Base-by-base conservation (phyloP, 1,140 invertebrate genomes). In the Melitaea cinxia region DNA sequence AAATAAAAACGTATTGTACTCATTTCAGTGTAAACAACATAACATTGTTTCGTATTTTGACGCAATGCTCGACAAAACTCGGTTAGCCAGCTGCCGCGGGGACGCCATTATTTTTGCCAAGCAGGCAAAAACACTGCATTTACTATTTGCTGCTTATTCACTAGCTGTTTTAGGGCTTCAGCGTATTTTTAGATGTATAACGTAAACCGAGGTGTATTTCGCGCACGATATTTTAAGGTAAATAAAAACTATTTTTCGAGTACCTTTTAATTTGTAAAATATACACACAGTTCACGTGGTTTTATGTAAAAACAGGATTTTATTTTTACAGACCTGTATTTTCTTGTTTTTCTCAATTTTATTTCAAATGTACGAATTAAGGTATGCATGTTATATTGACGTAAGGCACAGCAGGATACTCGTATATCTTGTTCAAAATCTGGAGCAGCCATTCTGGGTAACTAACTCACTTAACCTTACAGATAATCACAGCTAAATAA, bases 51-150 rank as follows among this genome's bases (percentile, higher is more conserved):
- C 30, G 54, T 28, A 50, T 53, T 65, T 65, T 65, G 55, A 65
- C 37, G 63, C 63, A 54, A 54, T 33, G 28, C 17, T 19, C 52
- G 26, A 53, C 50, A 26, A 54, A 56, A 54, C 60, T 54, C 54
- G 65, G 65, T 52, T 57, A 63, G 55, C 60, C 66, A 68, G 66
- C 60, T 68, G 66, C 15, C 15, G 10, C 37, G 21, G 19, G 21
- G 19, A 23, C 60, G 47, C 47, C 61, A 64, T 64, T 63, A 63
- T 67, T 67, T 67, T 67, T 67, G 57, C 65, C 47, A 60, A 60
- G 33, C 45, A 50, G 21, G 57, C 57, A 60, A 60, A 60, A 50
- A 60, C 45, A 5, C 21, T 26, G 55, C 28, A 35, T 19, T 60
- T 60, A 54, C 57, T 59, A 49, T 55, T 39, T 33, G 37, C 37